Evolutionary conservation across 1,140 invertebrate species (phyloP), one percentile per base, ranked within the genome.

Genomic region (Anadara kagoshimensis): DNA sequence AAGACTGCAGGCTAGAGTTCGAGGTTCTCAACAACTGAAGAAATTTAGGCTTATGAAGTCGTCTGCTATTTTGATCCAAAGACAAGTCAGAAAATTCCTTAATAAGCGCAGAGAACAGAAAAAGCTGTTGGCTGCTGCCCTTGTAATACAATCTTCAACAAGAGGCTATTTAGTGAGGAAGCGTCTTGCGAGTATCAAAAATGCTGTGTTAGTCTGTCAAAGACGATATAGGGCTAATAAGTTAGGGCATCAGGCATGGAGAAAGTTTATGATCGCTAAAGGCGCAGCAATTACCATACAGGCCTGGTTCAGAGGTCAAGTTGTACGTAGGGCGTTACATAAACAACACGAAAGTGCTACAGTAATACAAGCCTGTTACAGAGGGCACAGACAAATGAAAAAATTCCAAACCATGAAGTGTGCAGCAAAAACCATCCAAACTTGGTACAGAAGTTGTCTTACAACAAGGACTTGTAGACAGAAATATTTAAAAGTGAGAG

Each of bases 201-300:
- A 29, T 14, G 61, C 64, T 61, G 45, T 58, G 1, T 24, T 56
- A 29, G 56, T 36, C 18, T 68, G 73, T 29, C 78, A 80, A 43
- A 66, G 54, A 24, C 57, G 45, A 22, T 69, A 65, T 45, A 82
- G 75, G 66, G 22, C 56, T 24, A 70, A 76, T 36, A 73, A 63
- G 0, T 18, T 78, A 58, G 63, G 65, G 8, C 53, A 84, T 20
- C 83, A 86, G n/a, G 43, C 16, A 16, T 22, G 54, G 10, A 43
- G 45, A 24, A 41, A 53, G 14, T 62, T 58, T 43, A 10, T 41
- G 36, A 57, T 56, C 16, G 45, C 24, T 36, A 56, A 67, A 26
- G 54, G 18, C 2, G 65, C 65, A 7, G 54, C 29, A 5, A 57
- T 67, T 5, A 45, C 56, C 0, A 22, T 75, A 61, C 56, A 69